Evolutionary conservation across 1,140 invertebrate genomes (phyloP).

Genomic region (Battus philenor): DNA sequence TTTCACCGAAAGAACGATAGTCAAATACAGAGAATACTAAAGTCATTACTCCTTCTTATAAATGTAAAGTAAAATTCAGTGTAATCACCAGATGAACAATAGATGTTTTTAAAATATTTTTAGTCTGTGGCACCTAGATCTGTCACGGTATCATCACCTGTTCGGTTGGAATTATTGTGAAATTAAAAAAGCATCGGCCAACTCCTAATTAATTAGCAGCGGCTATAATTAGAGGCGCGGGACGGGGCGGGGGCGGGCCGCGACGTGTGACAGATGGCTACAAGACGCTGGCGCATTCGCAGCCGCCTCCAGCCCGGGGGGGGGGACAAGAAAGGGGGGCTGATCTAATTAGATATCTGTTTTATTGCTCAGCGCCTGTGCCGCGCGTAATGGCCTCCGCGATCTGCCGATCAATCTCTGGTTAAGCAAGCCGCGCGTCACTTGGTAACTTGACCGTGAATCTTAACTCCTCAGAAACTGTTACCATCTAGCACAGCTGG

Average conservation of each 20-base stretch:
- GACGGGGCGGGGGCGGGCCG: conserved; percentile 42
- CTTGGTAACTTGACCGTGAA: not conserved
- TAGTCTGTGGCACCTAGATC: too few relatives aligned
- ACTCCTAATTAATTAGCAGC: conserved; percentile 64
- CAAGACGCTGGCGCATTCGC: conserved; percentile 45
- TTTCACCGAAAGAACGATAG: too few relatives aligned
- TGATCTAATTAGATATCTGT: conserved; percentile 56
- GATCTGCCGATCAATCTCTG: conserved; percentile 4
- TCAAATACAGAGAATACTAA: too few relatives aligned
- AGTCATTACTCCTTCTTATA: too few relatives aligned
- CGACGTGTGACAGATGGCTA: conserved; percentile 64
- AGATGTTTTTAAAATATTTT: too few relatives aligned
- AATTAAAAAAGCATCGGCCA: conserved; percentile 29
- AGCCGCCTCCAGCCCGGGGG: conserved; percentile 44
- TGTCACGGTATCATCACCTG: too few relatives aligned
- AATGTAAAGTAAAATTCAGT: too few relatives aligned
- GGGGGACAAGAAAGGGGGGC: conserved; percentile 39
- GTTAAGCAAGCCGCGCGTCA: not conserved
- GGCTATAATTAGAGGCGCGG: conserved; percentile 51
- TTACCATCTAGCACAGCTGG: too few relatives aligned
- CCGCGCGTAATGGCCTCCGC: not conserved
- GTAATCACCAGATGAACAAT: too few relatives aligned
- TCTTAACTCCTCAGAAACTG: too few relatives aligned
- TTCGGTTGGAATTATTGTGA: too few relatives aligned
- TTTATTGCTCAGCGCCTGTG: conserved; percentile 35